Conservation (phyloP, 2,888 invertebrate species). For the Tetragonula carbonaria region DNA sequence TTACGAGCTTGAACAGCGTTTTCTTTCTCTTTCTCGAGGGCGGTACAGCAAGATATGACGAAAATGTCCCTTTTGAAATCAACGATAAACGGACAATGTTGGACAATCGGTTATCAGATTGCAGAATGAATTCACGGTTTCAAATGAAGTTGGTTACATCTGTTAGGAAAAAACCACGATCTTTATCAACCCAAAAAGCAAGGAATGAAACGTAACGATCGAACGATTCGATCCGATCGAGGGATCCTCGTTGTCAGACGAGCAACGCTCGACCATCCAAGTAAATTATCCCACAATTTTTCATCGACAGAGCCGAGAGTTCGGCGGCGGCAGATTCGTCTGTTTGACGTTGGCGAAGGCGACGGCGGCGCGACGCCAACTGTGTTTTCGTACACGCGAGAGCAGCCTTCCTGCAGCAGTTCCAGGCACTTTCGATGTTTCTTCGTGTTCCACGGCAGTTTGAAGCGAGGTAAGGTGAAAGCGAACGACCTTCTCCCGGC, state of each 20-base stretch:
- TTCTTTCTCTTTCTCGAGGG: too few relatives aligned
- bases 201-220: background rate
- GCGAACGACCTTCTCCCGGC: slow-evolving; percentile 58
- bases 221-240: background rate
- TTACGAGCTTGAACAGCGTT: too few relatives aligned
- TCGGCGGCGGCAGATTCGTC: background rate
- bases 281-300: slow-evolving; percentile 5
- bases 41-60: too few relatives aligned
- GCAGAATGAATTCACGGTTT: too few relatives aligned
- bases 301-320: background rate
- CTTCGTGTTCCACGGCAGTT: slow-evolving; percentile 57
- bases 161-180: too few relatives aligned
- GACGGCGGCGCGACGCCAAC: background rate
- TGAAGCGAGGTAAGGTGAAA: slow-evolving; percentile 49
- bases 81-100: too few relatives aligned
- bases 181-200: background rate
- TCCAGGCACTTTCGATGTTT: slow-evolving; percentile 54
- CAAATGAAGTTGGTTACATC: too few relatives aligned
- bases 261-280: background rate
- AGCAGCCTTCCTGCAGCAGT: background rate
- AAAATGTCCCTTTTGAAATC: too few relatives aligned
- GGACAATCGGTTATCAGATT: too few relatives aligned
- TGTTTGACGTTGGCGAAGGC: background rate
- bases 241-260: background rate
- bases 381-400: slow-evolving; percentile 4